A percentile compares a stretch with the other conserved stretches of the same genome.
phyloP scores from a whole-genome alignment of 2,797 vertebrate genomes.

The Phaenicophaeus curvirostris region DNA sequence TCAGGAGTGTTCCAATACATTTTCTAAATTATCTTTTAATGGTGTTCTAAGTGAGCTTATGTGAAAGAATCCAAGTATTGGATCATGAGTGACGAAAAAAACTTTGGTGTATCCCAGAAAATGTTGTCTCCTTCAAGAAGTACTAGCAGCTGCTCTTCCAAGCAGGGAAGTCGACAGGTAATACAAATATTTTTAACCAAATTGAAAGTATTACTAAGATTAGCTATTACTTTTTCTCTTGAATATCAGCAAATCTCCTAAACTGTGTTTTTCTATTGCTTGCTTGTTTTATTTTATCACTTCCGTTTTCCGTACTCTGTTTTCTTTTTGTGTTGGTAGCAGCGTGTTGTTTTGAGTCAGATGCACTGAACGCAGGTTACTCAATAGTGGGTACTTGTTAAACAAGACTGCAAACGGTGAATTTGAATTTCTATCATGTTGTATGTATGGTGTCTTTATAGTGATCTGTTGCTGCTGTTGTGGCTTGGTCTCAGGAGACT shows the following conservation, averaged over 20 bases:
- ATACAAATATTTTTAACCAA: background rate
- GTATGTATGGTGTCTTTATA: background rate
- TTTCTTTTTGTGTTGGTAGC: background rate
- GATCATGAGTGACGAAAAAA: constrained; percentile 90
- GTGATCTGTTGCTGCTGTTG: background rate
- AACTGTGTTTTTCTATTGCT: background rate
- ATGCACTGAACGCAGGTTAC: background rate
- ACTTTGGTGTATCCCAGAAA: constrained; percentile 87
- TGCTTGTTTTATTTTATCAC: background rate
- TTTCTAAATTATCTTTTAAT: constrained; percentile 9
- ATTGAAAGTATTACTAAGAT: background rate
- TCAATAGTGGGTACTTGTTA: background rate
- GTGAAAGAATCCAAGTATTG: constrained; percentile 17
- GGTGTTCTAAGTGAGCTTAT: constrained; percentile 20
- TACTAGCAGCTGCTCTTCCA: constrained; percentile 95
- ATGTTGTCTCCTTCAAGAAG: constrained; percentile 92
- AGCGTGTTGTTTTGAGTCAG: background rate
- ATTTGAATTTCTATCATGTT: background rate
- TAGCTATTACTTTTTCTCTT: background rate
- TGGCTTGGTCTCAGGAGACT: background rate
- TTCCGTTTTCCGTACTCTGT: background rate
- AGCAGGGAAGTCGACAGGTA: constrained; percentile 95
- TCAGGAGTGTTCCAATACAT: constrained; percentile 16
- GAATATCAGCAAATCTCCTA: background rate
- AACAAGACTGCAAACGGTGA: background rate